Conservation (phyloP, 2,797 vertebrate species). For the Synanceia verrucosa region DNA sequence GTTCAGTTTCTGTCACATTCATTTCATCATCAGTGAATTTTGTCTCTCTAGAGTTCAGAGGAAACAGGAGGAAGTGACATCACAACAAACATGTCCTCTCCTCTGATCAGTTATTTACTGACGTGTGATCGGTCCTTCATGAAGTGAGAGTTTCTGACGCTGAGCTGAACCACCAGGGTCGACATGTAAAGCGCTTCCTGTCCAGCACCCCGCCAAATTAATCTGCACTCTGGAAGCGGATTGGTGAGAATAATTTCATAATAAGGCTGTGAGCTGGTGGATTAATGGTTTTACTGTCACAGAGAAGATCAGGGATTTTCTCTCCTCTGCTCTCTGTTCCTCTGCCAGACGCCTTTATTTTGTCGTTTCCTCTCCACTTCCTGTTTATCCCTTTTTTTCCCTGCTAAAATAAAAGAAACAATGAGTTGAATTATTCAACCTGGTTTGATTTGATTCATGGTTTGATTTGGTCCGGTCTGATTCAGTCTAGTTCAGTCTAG, state of each 20-base stretch:
- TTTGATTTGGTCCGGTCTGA: not conserved
- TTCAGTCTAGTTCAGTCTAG: not conserved
- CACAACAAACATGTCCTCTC: too few species aligned
- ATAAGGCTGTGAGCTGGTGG: slow-evolving; percentile 63
- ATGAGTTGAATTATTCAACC: not conserved
- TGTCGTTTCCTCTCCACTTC: slow-evolving; percentile 7
- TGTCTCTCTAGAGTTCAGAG: too few species aligned
- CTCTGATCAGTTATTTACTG: too few species aligned
- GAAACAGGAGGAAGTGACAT: too few species aligned
- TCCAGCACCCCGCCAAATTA: slow-evolving; percentile 48
- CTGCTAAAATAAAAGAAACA: not conserved
- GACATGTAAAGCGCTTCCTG: slow-evolving; percentile 50
- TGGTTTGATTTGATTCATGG: not conserved
- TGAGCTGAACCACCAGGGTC: slow-evolving; percentile 32
- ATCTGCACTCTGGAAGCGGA: slow-evolving; percentile 46
- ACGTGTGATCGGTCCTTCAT: too few species aligned
- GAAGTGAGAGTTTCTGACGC: not conserved
- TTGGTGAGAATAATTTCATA: slow-evolving; percentile 61
- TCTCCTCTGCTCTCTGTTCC: slow-evolving; percentile 10
- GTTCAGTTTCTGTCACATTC: too few species aligned
- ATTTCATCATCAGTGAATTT: too few species aligned
- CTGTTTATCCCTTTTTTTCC: not conserved
- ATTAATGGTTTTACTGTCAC: slow-evolving; percentile 69
- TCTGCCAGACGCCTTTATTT: slow-evolving; percentile 30
- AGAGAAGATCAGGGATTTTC: slow-evolving; percentile 54